These are phyloP conservation scores for Heliconius ethilla DNA, from an alignment of 2,888 invertebrate species.

Conservation along the genomic window DNA sequence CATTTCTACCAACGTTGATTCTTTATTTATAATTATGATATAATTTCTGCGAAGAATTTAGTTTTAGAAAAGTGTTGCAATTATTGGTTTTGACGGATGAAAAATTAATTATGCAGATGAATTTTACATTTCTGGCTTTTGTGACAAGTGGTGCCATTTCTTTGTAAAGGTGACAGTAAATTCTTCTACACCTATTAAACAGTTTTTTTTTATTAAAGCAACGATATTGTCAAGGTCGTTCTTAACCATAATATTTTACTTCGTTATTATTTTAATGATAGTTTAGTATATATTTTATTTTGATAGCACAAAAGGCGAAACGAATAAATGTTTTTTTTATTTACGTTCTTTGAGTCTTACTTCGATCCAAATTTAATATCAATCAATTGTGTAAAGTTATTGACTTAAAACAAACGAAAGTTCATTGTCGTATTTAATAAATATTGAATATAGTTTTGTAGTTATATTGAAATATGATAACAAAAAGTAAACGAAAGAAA, in stretches of 20 bases:
- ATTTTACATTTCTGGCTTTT: not conserved
- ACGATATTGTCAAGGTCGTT: not conserved
- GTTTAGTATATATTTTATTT: too few species aligned
- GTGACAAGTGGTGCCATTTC: not conserved
- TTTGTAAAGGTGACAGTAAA: not conserved
- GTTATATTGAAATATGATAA: too few species aligned
- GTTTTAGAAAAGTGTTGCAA: not conserved
- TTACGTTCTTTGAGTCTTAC: not conserved
- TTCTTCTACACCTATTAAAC: not conserved
- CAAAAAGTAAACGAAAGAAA: too few species aligned
- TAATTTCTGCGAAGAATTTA: not conserved
- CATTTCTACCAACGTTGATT: slow-evolving; percentile 44
- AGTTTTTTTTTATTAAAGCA: not conserved
- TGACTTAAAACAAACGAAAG: not conserved
- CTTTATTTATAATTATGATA: not conserved
- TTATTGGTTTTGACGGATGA: not conserved
- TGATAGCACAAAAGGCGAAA: too few species aligned
- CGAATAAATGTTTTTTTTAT: not conserved
- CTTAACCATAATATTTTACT: not conserved
- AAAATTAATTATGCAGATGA: not conserved
- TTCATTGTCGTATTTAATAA: not conserved
- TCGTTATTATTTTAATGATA: too few species aligned
- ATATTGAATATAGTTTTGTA: not conserved
- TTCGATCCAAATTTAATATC: not conserved
- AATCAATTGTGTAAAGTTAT: not conserved